A percentile compares a stretch with the other conserved stretches of the same genome.
These are phyloP conservation scores for Macropus fuliginosus DNA, from an alignment of 2,797 vertebrate genomes.

Conservation along the genomic window DNA sequence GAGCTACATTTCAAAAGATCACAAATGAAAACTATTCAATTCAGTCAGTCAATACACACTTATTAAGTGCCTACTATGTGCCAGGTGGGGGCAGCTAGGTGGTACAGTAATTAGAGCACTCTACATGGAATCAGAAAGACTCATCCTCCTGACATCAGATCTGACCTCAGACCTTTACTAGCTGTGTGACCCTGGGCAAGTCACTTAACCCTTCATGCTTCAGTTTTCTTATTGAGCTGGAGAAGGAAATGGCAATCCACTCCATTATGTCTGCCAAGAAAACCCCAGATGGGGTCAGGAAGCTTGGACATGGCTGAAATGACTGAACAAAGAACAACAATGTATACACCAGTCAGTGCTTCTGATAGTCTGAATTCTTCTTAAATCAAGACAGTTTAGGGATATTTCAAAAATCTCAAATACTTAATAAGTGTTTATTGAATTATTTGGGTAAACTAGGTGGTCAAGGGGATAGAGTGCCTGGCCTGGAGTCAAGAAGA, in stretches of 20 bases:
- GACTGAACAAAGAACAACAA: too few relatives aligned
- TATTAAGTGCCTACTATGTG: not conserved
- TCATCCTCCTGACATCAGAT: not conserved
- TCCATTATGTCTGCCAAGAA: not conserved
- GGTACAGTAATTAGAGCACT: not conserved
- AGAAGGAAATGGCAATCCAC: not conserved
- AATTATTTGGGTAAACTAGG: too few relatives aligned
- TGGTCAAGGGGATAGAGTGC: too few relatives aligned
- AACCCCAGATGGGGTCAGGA: not conserved
- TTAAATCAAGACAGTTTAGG: too few relatives aligned
- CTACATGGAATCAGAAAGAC: not conserved
- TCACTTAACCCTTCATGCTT: not conserved
- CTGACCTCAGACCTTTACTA: not conserved
- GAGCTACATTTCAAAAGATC: not conserved
- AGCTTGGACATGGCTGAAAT: too few relatives aligned
- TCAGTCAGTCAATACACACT: not conserved
- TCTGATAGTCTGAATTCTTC: too few relatives aligned
- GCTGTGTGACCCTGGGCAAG: not conserved
- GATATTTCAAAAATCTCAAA: too few relatives aligned
- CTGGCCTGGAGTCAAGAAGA: too few relatives aligned
- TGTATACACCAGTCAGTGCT: too few relatives aligned
- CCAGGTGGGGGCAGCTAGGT: not conserved
- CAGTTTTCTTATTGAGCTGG: not conserved
- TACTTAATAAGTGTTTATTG: too few relatives aligned
- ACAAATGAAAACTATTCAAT: not conserved